Evolutionary conservation across 1,140 invertebrate genomes (phyloP), one percentile per base, ranked within the genome.

Genomic region (Rhyzopertha dominica): DNA sequence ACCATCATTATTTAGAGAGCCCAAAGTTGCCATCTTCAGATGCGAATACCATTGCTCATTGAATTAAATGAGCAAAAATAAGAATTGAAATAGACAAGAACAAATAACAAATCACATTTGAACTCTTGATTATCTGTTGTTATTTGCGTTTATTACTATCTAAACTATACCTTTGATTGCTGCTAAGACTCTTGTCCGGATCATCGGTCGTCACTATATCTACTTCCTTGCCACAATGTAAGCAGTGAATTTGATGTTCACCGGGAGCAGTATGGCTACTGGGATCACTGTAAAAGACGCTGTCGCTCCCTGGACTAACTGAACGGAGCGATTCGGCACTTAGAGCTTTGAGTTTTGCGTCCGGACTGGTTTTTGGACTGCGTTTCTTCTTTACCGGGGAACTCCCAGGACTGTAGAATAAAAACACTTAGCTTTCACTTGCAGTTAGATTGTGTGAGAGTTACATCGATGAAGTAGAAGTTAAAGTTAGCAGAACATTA

Each of bases 291-390:
- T 90, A 89, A 66, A 91, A 91, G 14, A 91, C 87, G 42, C 84
- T 89, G 65, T 90, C 88, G 53, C 87, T 90, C 9, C 87, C 87
- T 9, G 87, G 87, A 60, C 86, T 89, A 38, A 86, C 84, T 2
- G 86, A 89, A 42, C 87, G 75, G 37, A 90, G 65, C 1, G 85
- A 89, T 66, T 90, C 87, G 22, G 85, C 85, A 53, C 86, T 90
- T 32, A 87, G 67, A n/a, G 86, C 85, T 67, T 89, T 89, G 17
- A 87, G 72, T 58, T 61, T 60, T 19, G 50, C 41, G 17, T 62
- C 55, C 18, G 49, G 49, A 43, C 50, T 61, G 10, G 53, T 50
- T 56, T 35, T 58, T 39, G 51, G 49, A 47, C 36, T 59, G 47
- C 57, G 54, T 24, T 34, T 24, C 37, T 48, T 51, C 23, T 42